Evolutionary conservation across 2,113 vertebrate genomes (phyloP), one percentile per base, ranked within the genome.

Genomic region (Bolborhynchus lineola): DNA sequence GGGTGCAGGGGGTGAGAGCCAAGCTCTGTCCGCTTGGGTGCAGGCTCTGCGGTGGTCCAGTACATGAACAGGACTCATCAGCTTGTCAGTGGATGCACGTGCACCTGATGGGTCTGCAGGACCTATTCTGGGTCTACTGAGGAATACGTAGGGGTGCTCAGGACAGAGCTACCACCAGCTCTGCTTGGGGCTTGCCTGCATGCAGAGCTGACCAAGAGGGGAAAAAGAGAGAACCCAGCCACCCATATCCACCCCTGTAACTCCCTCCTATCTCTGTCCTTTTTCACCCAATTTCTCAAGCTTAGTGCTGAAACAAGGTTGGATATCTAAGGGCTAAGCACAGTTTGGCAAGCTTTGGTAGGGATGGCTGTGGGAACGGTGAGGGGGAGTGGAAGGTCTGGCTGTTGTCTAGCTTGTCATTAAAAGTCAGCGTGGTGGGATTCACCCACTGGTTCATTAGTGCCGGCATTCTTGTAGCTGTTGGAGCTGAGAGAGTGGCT

Each of bases 381-480:
- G 55, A 77, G 16, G 50, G 87, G 64, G 60, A 75, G 69, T 72
- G 63, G 59, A 55, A 78, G 29, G 65, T 47, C 70, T 96, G 92
- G 88, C 80, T 37, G 62, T 12, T 6, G 0, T 68, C 93, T 96
- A 96, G 80, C 31, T n/a, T 5, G 0, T 72, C 1, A 2, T 71
- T 92, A 42, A 52, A 87, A 69, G 72, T 19, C 88, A 25, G 77
- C 0, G 1, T 21, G 80, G 80, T 86, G 92, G 88, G 93, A 93
- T 95, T 92, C 93, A 94, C 76, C 95, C 88, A 2, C 80, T 1
- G 42, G 19, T 80, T 96, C 96, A 69, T 96, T 95, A 96, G 88
- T 4, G 7, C 67, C 0, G 12, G 65, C 86, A 29, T 67, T 92
- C 75, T 67, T 20, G 64, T 28, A 90, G 81, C 86, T 93, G 52